Base-by-base conservation (phyloP, 2,888 invertebrate genomes). In the Drosophila maculinotata region DNA sequence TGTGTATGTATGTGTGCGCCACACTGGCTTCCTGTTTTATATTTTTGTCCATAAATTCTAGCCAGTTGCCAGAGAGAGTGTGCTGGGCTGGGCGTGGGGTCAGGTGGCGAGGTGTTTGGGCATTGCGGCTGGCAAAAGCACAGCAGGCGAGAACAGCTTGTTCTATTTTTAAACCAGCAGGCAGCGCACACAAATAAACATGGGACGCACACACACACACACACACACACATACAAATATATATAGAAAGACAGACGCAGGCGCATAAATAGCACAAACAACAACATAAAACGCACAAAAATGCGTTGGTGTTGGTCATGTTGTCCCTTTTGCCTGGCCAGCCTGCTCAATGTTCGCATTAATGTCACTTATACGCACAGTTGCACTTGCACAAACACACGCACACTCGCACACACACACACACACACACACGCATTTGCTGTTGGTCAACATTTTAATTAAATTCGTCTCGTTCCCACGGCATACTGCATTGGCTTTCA, bases 311-410 rank as follows among this genome's bases (percentile, higher is more conserved):
- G 58, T 67, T 60, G 53, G 10, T 54, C 38, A 56, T 51, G 52
- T 48, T 47, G 36, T 39, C 60, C 78, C 47, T 58, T 58, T 56
- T 39, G 77, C 58, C 62, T 48, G 54, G 58, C 54, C 66, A 67
- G 69, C 76, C 58, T n/a, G n/a, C n/a, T 68, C 78, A 65, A 73
- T 82, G 84, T 78, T 76, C 73, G 66, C 85, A 84, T 87, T 84
- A 84, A 76, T 87, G 85, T 87, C 78, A 76, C 76, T 89, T 76
- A 89, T 89, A 88, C 84, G 89, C 89, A 89, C 79, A 81, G 74
- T 81, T 87, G 88, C 84, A 77, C 84, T 79, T 69, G 71, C 83
- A 83, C 65, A 78, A 30, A 35, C 53, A 62, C 57, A 63, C 44
- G 33, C 51, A 33, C 47, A 33, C 23, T 4, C 30, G 38, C 41